Base-by-base conservation (phyloP, 2,888 invertebrate species). In the Synanthedon tipuliformis region DNA sequence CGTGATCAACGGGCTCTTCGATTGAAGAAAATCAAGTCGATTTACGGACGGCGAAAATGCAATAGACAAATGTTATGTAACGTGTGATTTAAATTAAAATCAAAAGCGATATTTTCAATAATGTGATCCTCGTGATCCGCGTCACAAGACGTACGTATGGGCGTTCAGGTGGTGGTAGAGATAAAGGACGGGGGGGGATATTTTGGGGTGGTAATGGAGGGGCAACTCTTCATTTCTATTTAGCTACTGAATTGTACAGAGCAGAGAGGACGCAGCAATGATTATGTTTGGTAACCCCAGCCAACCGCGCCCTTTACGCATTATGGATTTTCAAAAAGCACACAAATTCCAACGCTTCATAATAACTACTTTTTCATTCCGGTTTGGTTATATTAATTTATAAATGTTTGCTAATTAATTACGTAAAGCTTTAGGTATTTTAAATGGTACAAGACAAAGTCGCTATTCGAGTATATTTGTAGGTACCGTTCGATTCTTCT, bases 201-300 rank as follows among this genome's bases (percentile, higher is more conserved):
- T 54, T 57, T 68, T 66, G 65, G 68, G 70, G 69, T 62, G 60
- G 50, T 23, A 40, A 16, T 18, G 18, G 52, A 53, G 69, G 71
- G 74, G 72, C 70, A 73, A 78, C 80, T 81, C 81, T 83, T 83
- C 81, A 81, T 81, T 83, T 80, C 80, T 76, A 81, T 83, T 83
- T 83, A 83, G 82, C 81, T 78, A 82, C 79, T 81, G 81, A 80
- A 83, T 79, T 81, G 82, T 81, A 81, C 72, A 76, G 75, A 74
- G 81, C 72, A 76, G 75, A 74, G 81, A 74, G 81, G 81, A 77
- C 78, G 78, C 78, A 78, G 78, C 78, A 78, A 78, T 78, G 81
- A 83, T 83, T 80, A 81, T 83, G 81, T 84, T 84, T 84, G 84
- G 83, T 75, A 80, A 78, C 77, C 80, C 76, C 75, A 72, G 68